These are phyloP conservation scores for Sebastes minor DNA, from an alignment of 2,797 vertebrate genomes.

Conservation along the genomic window DNA sequence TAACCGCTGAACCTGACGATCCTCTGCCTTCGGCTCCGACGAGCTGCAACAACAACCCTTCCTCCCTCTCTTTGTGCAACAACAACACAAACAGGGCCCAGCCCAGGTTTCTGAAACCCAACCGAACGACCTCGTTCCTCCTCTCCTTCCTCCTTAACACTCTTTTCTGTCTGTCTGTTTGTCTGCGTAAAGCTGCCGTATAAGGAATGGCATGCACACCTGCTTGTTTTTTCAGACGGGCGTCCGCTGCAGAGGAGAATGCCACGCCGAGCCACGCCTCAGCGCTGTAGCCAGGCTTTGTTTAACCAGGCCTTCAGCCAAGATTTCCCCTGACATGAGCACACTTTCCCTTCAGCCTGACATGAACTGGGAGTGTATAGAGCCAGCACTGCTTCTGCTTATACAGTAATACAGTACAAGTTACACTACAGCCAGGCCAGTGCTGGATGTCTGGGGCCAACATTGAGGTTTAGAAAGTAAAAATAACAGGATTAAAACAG, in stretches of 20 bases:
- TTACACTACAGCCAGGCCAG: no score
- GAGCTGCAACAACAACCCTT: neutral
- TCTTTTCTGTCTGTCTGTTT: neutral
- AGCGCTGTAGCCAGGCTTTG: neutral
- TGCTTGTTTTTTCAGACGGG: conserved; percentile 43
- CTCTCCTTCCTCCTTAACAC: neutral
- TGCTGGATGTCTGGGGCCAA: neutral
- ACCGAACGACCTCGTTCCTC: neutral
- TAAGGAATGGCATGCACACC: conserved; percentile 55
- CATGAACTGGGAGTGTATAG: neutral
- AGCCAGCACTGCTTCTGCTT: neutral
- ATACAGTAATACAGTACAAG: neutral
- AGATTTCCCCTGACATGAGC: neutral
- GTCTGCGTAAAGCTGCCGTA: neutral
- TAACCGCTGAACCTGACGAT: neutral
- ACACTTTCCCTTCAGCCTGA: neutral
- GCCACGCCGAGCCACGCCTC: conserved; percentile 24
- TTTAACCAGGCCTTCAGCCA: conserved; percentile 29
- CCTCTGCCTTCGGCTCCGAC: neutral
- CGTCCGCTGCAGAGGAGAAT: neutral
- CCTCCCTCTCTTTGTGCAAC: neutral
- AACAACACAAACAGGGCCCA: neutral
- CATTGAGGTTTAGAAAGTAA: neutral
- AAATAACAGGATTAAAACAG: neutral
- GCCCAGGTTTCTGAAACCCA: neutral